Conservation (phyloP, 2,888 invertebrate genomes). For the Drosophila barbarae region DNA sequence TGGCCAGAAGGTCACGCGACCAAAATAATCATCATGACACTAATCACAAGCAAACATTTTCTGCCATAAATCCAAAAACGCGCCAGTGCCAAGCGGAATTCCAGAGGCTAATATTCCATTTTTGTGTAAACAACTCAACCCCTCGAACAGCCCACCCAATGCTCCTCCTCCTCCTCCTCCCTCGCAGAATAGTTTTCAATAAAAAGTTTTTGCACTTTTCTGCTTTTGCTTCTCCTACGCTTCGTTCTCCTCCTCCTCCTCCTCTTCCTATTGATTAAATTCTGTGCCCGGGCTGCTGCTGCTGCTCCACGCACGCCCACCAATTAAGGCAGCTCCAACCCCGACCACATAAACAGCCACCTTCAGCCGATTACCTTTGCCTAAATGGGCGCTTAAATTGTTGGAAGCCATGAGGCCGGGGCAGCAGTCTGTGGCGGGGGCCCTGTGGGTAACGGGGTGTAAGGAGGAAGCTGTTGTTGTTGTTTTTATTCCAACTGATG, state of each 20-base stretch:
- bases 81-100: slow-evolving; percentile 8
- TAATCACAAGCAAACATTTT: slow-evolving; percentile 30
- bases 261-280: slow-evolving; percentile 58
- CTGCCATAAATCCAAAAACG: slow-evolving; percentile 8
- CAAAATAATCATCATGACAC: slow-evolving; percentile 33
- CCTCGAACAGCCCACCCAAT: not conserved
- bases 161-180: not conserved
- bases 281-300: slow-evolving; percentile 13
- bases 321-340: slow-evolving; percentile 51
- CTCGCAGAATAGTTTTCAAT: slow-evolving; percentile 47
- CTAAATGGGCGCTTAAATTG: slow-evolving; percentile 43
- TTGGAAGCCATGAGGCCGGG: slow-evolving; percentile 18
- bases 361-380: slow-evolving; percentile 9
- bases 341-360: not conserved
- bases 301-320: slow-evolving; percentile 24
- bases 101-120: slow-evolving; percentile 23
- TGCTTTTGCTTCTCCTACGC: slow-evolving; percentile 8
- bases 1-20: slow-evolving; percentile 17
- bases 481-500: not conserved
- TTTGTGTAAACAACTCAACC: slow-evolving; percentile 37
- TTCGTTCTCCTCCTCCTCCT: slow-evolving; percentile 1
- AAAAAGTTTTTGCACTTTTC: slow-evolving; percentile 47
- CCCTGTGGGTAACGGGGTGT: not conserved
- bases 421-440: slow-evolving; percentile 9
- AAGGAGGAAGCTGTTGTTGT: slow-evolving; percentile 1